Evolutionary conservation across 2,888 invertebrate species (phyloP).

Genomic region (Entomobrya proxima): DNA sequence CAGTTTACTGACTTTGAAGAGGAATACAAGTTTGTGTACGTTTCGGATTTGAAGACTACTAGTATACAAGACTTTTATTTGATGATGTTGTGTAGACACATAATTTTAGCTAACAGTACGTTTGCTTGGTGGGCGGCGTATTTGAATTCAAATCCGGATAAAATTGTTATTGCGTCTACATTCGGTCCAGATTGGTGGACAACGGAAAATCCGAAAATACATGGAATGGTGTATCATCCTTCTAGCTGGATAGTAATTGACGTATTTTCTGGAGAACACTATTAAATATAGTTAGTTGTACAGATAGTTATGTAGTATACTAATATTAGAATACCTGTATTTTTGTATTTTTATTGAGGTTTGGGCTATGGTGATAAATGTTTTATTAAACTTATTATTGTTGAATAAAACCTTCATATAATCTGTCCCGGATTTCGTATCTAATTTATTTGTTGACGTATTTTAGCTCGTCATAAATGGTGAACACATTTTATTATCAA

Average conservation of each 20-base stretch:
- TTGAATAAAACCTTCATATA: too few relatives aligned
- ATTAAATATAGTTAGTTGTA: too few relatives aligned
- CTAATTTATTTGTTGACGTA: too few relatives aligned
- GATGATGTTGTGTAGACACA: slow-evolving; percentile 51
- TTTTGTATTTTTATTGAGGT: too few relatives aligned
- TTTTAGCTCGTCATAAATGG: too few relatives aligned
- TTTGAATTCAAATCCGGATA: slow-evolving; percentile 40
- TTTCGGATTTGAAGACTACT: background rate
- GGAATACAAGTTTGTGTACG: background rate
- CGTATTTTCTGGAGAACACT: background rate
- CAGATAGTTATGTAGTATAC: too few relatives aligned
- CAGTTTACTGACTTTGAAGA: background rate
- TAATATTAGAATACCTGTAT: too few relatives aligned
- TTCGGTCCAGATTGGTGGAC: background rate
- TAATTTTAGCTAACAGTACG: slow-evolving; percentile 56
- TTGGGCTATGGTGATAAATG: too few relatives aligned
- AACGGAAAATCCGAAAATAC: background rate
- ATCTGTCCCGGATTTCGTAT: too few relatives aligned
- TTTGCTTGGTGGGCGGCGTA: slow-evolving; percentile 67
- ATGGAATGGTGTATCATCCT: background rate
- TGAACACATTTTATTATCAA: too few relatives aligned
- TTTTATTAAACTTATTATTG: too few relatives aligned
- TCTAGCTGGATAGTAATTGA: background rate
- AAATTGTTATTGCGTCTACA: slow-evolving; percentile 50
- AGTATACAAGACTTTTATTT: slow-evolving; percentile 53